These are phyloP conservation scores for Proterorhinus semilunaris DNA, from an alignment of 2,113 vertebrate genomes.

Conservation along the genomic window DNA sequence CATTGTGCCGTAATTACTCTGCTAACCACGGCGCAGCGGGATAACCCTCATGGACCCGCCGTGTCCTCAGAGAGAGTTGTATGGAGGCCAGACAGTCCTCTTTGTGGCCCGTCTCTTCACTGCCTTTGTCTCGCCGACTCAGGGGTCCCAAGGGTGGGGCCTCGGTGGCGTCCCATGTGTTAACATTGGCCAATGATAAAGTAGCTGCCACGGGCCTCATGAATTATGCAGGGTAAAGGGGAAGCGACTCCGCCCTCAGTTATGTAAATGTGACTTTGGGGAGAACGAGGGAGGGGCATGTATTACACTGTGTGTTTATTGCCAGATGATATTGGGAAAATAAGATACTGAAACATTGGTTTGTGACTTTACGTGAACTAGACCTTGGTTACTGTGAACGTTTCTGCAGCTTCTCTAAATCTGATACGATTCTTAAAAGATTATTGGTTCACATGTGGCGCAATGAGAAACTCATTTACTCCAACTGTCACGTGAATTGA, in stretches of 20 bases:
- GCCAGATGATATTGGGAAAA: background rate
- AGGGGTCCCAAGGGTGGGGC: conserved; percentile 62
- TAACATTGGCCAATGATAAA: conserved; percentile 72
- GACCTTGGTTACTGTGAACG: background rate
- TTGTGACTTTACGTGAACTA: background rate
- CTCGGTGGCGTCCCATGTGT: conserved; percentile 58
- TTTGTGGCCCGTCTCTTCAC: conserved; percentile 54
- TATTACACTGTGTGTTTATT: background rate
- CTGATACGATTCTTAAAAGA: background rate
- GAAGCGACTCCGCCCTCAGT: conserved; percentile 56
- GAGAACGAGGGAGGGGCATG: conserved; percentile 22
- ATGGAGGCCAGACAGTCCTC: conserved; percentile 48
- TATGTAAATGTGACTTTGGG: conserved; percentile 71
- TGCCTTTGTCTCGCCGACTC: conserved; percentile 65
- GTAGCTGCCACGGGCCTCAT: conserved; percentile 71
- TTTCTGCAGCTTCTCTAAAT: background rate
- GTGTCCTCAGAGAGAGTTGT: conserved; percentile 53
- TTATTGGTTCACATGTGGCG: background rate
- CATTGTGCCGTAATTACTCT: conserved; percentile 61
- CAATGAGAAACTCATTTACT: too few relatives aligned
- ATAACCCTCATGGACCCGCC: conserved; percentile 37
- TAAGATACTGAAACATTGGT: background rate
- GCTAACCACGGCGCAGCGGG: conserved; percentile 29
- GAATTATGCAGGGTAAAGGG: conserved; percentile 70
- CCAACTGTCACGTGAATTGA: too few relatives aligned